Base-by-base conservation (phyloP, 2,888 invertebrate species). In the Syrista parreyssii region DNA sequence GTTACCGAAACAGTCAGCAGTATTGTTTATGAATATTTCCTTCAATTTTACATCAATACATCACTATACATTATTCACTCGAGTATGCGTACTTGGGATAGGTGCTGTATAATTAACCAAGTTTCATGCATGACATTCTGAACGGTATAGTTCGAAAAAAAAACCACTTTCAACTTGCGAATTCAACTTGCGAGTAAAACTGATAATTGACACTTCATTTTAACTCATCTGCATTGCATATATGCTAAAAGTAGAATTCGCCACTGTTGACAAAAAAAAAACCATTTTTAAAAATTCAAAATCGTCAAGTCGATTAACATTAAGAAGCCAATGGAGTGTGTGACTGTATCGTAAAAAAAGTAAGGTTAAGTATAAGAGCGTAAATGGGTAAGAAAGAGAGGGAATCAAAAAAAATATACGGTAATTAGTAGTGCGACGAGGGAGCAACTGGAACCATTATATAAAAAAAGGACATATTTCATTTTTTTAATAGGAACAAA, bases 351-450 rank as follows among this genome's bases (percentile, higher is more conserved):
- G 9, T 23, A 23, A 55, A 23, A 23, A 55, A 55, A 55, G 23
- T 55, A 23, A 55, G 23, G 55, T 23, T 23, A 55, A 55, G 23
- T 9, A 55, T 2, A 69, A 75, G 68, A 76, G 74, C 75, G 68
- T 11, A 75, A 15, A 34, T 23, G 40, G 36, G 76, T 73, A 75
- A 35, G 73, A 76, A 40, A 68, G 75, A 73, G 72, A 23, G 30
- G 73, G 76, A 73, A 73, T 69, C 72, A 69, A 68, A 55, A 71
- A 73, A 33, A 78, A 40, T 68, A 75, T 77, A 79, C 74, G 79
- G 74, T 83, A 82, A 82, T 83, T 83, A 80, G 76, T 78, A 76
- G 76, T 78, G 74, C 75, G 71, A n/a, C 30, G 79, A 75, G 32
- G 69, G 75, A 71, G 74, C 55, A 73, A 69, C 71, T 15, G 34